phyloP scores from a whole-genome alignment of 1,140 invertebrate species.

The Helicoverpa armigera region DNA sequence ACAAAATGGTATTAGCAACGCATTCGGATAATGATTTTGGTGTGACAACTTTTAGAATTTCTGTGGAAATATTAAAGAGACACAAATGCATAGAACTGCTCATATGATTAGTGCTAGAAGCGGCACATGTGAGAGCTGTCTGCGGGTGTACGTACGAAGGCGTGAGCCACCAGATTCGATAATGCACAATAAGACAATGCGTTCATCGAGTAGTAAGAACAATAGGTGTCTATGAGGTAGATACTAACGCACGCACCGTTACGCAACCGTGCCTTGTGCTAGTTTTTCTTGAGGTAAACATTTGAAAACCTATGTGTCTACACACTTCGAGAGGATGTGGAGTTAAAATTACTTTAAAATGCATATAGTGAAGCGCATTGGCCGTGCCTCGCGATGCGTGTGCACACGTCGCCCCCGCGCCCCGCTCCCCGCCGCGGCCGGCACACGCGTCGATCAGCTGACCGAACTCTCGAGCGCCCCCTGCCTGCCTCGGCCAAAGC shows the following conservation, averaged over 20 bases:
- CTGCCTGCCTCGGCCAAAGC: conserved; percentile 54
- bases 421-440: conserved; percentile 51
- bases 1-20: conserved; percentile 15
- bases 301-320: conserved; percentile 56
- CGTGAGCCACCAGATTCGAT: conserved; percentile 58
- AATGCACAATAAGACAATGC: conserved; percentile 60
- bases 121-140: conserved; percentile 2
- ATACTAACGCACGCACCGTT: conserved; percentile 62
- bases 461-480: conserved; percentile 65
- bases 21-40: too few species aligned
- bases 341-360: conserved; percentile 62
- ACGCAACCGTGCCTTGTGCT: conserved; percentile 72
- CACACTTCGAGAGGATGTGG: conserved; percentile 55
- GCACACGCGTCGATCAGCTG: conserved; percentile 79
- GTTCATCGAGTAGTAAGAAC: conserved; percentile 59
- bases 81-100: too few species aligned
- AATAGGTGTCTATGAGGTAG: conserved; percentile 50
- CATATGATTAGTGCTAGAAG: too few species aligned
- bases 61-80: too few species aligned
- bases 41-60: too few species aligned
- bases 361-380: conserved; percentile 62
- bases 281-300: conserved; percentile 65
- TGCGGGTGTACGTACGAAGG: conserved; percentile 22
- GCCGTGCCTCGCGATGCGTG: conserved; percentile 70
- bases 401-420: conserved; percentile 63